phyloP scores from a whole-genome alignment of 2,797 vertebrate species.

The Capromys pilorides region DNA sequence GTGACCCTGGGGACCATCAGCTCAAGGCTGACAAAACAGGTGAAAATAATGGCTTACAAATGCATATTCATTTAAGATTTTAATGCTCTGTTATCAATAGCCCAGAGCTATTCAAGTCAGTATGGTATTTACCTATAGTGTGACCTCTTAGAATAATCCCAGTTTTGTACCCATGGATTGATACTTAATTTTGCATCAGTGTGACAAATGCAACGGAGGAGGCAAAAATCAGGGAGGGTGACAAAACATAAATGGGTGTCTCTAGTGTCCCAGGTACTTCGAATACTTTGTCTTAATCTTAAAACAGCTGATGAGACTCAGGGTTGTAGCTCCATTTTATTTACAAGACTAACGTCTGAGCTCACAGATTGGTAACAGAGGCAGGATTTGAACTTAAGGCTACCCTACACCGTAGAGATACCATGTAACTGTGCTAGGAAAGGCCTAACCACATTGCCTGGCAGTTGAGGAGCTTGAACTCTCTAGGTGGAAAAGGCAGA shows the following conservation, averaged over 20 bases:
- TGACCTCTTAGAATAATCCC: not conserved
- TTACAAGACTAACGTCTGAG: not conserved
- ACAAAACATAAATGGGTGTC: not conserved
- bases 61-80: not conserved
- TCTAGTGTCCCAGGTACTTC: not conserved
- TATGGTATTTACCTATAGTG: not conserved
- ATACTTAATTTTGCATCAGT: not conserved
- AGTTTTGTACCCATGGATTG: not conserved
- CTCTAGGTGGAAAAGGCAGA: not conserved
- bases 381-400: not conserved
- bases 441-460: not conserved
- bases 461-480: not conserved
- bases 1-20: not conserved
- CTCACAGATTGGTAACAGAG: not conserved
- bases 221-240: not conserved
- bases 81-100: not conserved
- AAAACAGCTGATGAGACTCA: not conserved
- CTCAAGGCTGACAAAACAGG: not conserved
- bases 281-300: not conserved
- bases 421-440: not conserved
- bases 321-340: not conserved
- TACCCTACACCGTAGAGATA: not conserved
- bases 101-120: not conserved
- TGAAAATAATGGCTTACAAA: constrained; percentile 3
- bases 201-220: not conserved